A percentile compares a stretch with the other conserved stretches of the same genome.
Evolutionary conservation across 2,888 invertebrate genomes (phyloP).

Genomic region (Drosophila parthenogenetica): DNA sequence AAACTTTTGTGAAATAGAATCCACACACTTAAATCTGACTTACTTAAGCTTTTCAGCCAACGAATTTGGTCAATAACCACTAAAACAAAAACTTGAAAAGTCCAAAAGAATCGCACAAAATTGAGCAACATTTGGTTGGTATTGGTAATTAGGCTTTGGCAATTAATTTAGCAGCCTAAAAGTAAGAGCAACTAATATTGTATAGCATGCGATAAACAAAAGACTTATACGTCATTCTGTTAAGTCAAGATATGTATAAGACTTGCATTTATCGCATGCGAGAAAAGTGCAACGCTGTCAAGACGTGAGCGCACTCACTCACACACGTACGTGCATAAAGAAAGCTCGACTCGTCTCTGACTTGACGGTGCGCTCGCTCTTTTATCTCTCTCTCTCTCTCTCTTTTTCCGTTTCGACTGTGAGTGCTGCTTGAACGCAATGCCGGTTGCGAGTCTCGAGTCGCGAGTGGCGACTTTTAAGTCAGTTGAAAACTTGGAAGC

Average conservation of each 20-base stretch:
- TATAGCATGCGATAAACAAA: constrained; percentile 17
- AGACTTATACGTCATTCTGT: not conserved
- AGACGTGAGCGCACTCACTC: constrained; percentile 18
- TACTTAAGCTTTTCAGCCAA: constrained; percentile 29
- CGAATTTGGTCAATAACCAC: constrained; percentile 36
- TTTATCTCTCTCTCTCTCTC: constrained; percentile 8
- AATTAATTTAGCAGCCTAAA: constrained; percentile 42
- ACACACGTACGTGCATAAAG: constrained; percentile 6
- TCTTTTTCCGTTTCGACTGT: constrained; percentile 8
- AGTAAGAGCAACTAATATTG: not conserved
- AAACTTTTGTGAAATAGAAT: not conserved
- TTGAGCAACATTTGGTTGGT: constrained; percentile 55
- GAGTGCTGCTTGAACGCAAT: constrained; percentile 23
- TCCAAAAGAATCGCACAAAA: constrained; percentile 40
- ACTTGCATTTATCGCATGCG: constrained; percentile 38
- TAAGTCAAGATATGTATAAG: not conserved
- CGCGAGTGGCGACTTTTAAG: constrained; percentile 12
- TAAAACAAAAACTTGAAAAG: constrained; percentile 31
- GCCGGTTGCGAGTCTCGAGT: constrained; percentile 33
- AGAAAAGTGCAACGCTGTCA: constrained; percentile 33
- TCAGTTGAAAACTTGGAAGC: constrained; percentile 57
- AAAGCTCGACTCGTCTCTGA: constrained; percentile 24
- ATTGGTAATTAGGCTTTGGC: constrained; percentile 50
- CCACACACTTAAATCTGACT: constrained; percentile 23
- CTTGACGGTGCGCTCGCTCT: not conserved